These are phyloP conservation scores for Eurytemora carolleeae DNA, from an alignment of 1,140 invertebrate genomes.

Conservation along the genomic window DNA sequence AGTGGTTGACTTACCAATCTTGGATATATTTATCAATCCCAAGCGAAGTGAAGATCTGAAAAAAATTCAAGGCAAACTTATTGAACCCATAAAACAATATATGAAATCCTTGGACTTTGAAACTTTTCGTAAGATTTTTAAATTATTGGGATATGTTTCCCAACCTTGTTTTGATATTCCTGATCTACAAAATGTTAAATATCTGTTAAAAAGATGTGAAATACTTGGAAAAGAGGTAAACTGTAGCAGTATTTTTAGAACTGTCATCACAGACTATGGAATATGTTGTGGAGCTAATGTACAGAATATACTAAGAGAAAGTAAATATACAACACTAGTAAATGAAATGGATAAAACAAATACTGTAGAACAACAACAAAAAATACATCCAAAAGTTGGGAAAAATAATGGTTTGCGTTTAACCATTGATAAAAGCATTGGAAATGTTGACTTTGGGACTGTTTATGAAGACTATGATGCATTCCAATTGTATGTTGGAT, in stretches of 20 bases:
- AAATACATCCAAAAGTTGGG: background rate
- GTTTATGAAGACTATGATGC: background rate
- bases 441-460: background rate
- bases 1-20: no score
- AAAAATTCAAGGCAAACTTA: background rate
- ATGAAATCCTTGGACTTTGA: background rate
- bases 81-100: background rate
- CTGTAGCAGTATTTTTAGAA: background rate
- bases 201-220: background rate
- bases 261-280: background rate
- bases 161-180: background rate
- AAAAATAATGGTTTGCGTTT: background rate
- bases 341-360: background rate
- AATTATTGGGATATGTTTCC: background rate
- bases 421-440: background rate
- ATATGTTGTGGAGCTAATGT: background rate
- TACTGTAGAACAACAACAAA: background rate
- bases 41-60: background rate
- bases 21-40: background rate
- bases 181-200: background rate
- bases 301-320: background rate
- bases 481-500: background rate
- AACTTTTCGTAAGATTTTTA: background rate
- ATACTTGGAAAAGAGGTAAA: background rate
- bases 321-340: no score